Base-by-base conservation (phyloP, 2,797 vertebrate genomes). In the Clarias fuscus region DNA sequence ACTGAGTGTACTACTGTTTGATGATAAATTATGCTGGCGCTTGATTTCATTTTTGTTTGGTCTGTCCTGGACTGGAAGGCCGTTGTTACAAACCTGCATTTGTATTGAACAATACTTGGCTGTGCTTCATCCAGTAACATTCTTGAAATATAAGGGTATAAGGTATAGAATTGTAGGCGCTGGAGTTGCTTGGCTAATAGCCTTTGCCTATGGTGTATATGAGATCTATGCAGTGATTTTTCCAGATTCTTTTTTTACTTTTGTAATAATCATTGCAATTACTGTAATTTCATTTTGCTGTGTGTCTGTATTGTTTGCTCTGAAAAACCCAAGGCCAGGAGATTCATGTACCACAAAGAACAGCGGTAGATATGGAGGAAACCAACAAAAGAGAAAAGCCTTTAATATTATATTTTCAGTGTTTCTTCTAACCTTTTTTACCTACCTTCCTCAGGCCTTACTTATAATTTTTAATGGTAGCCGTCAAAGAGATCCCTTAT, bases 321-420 rank as follows among this genome's bases (percentile, higher is more conserved):
- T 90, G 33, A 85, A 82, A 83, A 40, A 24, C 0, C 84, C 87
- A 65, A 65, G 87, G 53, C 87, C 89, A 58, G 83, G 85, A 84
- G 67, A 76, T 14, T 77, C 72, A 71, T 2, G 0, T 18, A 20
- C 5, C 53, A 64, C 2, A 53, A 68, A 33, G 2, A 17, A 70
- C 27, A 70, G 7, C 75, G 53, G 79, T 0, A 84, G 24, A 82
- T 11, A 79, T 61, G 65, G n/a, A 78, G 67, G 64, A 7, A 89
- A 87, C 73, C 77, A 86, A 65, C 86, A 84, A 59, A 89, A 85
- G 75, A 80, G 13, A 17, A 83, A 86, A 3, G 82, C 89, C 1
- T 89, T 37, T 37, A 37, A 37, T 37, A 37, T 37, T 37, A 37
- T 37, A 37, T 37, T 37, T 37, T 37, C 37, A 13, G 68, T 27